These are phyloP conservation scores for Ancistrus triradiatus DNA, from an alignment of 2,113 vertebrate genomes.

Conservation along the genomic window DNA sequence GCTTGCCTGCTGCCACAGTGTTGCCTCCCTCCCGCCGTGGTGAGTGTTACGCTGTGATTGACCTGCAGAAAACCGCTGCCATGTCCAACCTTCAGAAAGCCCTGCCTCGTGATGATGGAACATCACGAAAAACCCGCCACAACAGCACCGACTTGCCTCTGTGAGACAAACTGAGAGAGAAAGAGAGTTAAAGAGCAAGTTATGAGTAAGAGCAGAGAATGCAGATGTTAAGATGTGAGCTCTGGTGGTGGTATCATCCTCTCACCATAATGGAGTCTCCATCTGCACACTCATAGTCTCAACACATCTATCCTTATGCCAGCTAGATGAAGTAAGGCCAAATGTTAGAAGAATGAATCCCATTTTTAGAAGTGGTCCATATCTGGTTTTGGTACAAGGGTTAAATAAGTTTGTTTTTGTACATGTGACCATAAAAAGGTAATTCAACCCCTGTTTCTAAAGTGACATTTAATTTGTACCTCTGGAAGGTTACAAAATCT, in stretches of 20 bases:
- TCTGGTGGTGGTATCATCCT: slow-evolving; percentile 33
- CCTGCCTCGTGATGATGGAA: slow-evolving; percentile 92
- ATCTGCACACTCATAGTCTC: slow-evolving; percentile 23
- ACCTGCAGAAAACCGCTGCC: slow-evolving; percentile 96
- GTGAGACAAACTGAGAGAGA: slow-evolving; percentile 54
- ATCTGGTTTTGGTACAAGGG: slow-evolving; percentile 6
- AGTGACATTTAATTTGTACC: slow-evolving; percentile 9
- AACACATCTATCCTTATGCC: slow-evolving; percentile 34
- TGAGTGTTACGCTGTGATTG: slow-evolving; percentile 93
- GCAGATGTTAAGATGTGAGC: background rate
- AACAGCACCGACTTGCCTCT: slow-evolving; percentile 99
- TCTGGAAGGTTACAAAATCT: background rate
- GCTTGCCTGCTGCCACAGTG: slow-evolving; percentile 51
- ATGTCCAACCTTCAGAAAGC: slow-evolving; percentile 98
- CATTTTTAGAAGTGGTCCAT: slow-evolving; percentile 6
- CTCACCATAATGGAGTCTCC: slow-evolving; percentile 27
- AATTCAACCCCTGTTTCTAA: slow-evolving; percentile 43
- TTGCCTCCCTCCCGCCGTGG: slow-evolving; percentile 68
- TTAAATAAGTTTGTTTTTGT: background rate
- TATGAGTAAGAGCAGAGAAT: slow-evolving; percentile 31
- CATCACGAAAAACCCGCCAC: slow-evolving; percentile 94
- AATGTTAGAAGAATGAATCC: slow-evolving; percentile 12
- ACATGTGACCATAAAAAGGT: slow-evolving; percentile 56
- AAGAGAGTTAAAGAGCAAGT: slow-evolving; percentile 12
- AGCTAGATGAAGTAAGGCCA: slow-evolving; percentile 16